phyloP scores from a whole-genome alignment of 2,113 vertebrate genomes.

The Lampris megalopsis region DNA sequence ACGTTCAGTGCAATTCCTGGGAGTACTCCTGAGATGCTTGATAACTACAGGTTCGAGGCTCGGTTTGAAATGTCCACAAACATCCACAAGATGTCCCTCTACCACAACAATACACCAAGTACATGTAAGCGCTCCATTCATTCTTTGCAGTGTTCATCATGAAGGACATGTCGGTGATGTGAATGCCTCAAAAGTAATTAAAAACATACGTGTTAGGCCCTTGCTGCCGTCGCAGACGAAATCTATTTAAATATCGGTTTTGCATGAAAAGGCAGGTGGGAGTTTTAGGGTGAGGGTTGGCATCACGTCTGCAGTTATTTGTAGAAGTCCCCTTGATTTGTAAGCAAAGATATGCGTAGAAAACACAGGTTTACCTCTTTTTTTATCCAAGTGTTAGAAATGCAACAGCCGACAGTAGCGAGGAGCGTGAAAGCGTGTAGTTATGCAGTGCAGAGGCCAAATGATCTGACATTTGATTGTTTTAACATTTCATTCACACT shows the following conservation, averaged over 20 bases:
- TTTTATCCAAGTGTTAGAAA: neutral
- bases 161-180: conserved; percentile 12
- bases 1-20: no score
- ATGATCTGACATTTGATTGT: neutral
- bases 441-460: neutral
- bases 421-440: neutral
- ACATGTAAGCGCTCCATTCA: neutral
- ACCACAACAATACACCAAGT: neutral
- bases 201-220: neutral
- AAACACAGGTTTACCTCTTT: no score
- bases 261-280: no score
- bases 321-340: no score
- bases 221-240: no score
- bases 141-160: conserved; percentile 12
- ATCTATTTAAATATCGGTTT: no score
- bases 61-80: neutral
- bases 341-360: no score
- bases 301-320: no score
- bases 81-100: conserved; percentile 66
- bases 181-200: conserved; percentile 16
- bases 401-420: neutral
- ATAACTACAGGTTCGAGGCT: no score
- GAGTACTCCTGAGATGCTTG: no score
- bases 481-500: neutral
- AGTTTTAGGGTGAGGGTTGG: no score